Conservation (phyloP, 1,140 invertebrate genomes). For the Lepeophtheirus salmonis region DNA sequence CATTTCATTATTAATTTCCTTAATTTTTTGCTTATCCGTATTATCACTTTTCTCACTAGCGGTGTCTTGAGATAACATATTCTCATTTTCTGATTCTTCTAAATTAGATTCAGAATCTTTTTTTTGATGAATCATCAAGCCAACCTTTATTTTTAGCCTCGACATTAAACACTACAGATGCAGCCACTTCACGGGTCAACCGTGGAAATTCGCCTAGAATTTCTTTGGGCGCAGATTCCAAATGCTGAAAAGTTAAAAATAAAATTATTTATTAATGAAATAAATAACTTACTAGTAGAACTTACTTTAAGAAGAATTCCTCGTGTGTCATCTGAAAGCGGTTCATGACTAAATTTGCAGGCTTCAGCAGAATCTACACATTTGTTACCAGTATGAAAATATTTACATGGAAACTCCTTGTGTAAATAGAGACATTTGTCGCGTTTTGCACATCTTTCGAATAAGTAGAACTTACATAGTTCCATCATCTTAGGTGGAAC, state of each 20-base stretch:
- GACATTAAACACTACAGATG: constrained; percentile 21
- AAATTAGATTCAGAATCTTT: too few species aligned
- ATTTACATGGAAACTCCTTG: constrained; percentile 92
- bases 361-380: constrained; percentile 47
- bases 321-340: constrained; percentile 49
- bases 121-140: too few species aligned
- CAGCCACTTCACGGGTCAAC: constrained; percentile 48
- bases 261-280: constrained; percentile 7
- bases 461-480: constrained; percentile 88
- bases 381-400: constrained; percentile 73
- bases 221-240: constrained; percentile 71
- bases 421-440: constrained; percentile 93
- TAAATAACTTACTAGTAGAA: too few species aligned
- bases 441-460: constrained; percentile 82
- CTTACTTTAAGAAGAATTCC: constrained; percentile 42
- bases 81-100: background rate
- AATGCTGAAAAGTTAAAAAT: constrained; percentile 41
- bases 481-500: constrained; percentile 68
- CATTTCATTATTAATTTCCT: background rate
- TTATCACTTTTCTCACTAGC: too few species aligned
- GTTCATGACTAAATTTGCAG: constrained; percentile 84
- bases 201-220: constrained; percentile 68
- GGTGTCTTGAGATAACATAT: background rate
- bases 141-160: constrained; percentile 16
- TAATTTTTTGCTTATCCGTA: background rate